Conservation (phyloP, 1,140 invertebrate genomes). For the Orussus abietinus region DNA sequence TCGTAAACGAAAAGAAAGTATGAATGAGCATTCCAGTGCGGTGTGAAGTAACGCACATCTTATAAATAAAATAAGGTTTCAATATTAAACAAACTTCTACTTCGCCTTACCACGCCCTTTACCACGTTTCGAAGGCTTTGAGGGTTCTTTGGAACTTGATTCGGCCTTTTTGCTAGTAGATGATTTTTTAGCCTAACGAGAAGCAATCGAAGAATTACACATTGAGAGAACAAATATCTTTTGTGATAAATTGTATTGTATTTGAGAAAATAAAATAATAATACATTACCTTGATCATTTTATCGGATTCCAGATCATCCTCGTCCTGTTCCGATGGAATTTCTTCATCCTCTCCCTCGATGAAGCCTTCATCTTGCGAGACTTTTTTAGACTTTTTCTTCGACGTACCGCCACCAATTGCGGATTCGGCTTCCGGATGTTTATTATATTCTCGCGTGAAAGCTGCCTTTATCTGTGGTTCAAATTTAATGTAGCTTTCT, state of each 20-base stretch:
- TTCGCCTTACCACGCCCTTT: slow-evolving; percentile 34
- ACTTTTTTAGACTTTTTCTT: slow-evolving; percentile 54
- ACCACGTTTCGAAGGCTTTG: slow-evolving; percentile 23
- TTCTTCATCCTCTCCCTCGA: slow-evolving; percentile 50
- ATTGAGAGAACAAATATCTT: slow-evolving; percentile 6
- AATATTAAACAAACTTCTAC: slow-evolving; percentile 10
- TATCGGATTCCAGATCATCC: slow-evolving; percentile 67
- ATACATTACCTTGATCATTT: slow-evolving; percentile 71
- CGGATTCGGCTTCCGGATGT: slow-evolving; percentile 66
- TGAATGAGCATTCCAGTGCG: background rate
- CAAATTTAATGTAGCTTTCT: slow-evolving; percentile 85
- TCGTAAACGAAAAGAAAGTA: background rate
- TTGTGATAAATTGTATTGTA: slow-evolving; percentile 2
- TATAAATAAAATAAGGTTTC: background rate
- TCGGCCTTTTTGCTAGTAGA: slow-evolving; percentile 12
- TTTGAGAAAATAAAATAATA: slow-evolving; percentile 16
- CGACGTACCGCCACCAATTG: slow-evolving; percentile 56
- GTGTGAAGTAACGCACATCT: background rate
- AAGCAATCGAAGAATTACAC: slow-evolving; percentile 3
- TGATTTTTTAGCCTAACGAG: slow-evolving; percentile 40
- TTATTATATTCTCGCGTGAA: slow-evolving; percentile 93
- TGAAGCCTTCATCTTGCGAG: slow-evolving; percentile 46
- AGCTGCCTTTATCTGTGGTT: too few relatives aligned
- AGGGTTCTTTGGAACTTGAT: slow-evolving; percentile 17
- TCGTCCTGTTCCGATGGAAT: slow-evolving; percentile 60